Evolutionary conservation across 2,888 invertebrate species (phyloP), one percentile per base, ranked within the genome.

Genomic region (Villa cingulata): DNA sequence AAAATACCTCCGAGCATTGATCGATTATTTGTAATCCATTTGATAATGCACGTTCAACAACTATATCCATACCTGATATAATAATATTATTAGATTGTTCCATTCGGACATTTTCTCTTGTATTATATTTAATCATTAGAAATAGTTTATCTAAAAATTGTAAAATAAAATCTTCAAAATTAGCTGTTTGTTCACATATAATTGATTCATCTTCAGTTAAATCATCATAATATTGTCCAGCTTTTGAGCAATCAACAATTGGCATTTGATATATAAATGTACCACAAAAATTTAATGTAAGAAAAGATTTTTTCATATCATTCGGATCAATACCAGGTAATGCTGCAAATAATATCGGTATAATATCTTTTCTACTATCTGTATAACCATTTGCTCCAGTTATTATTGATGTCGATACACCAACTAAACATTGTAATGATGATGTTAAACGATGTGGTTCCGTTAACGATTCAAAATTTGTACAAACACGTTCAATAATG

Each of bases 261-360:
- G 91, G 88, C 23, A 92, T 78, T 72, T 90, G 75, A 54, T 81
- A 81, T 15, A 80, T 76, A 60, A 86, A 80, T 41, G 82, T 78
- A 5, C 83, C 75, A 46, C 91, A 80, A 59, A 89, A 81, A 58
- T 86, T 85, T 50, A 90, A 77, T 0, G 88, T 83, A 20, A 83
- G 74, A 45, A 82, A 70, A 20, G 81, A 81, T 65, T 86, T 86
- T 54, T 77, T 76, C 38, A 83, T 74, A 65, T 94, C 92, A 61
- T 94, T 94, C 0, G 88, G 82, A 65, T 94, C 94, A 39, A 95
- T 82, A 15, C 90, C 92, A 0, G 94, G 92, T 17, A 95, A 69
- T 1, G 86, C 74, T 1, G 83, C 80, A 62, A 85, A 76, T 15
- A 94, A 71, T 23, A 94, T 71, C 0, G 89, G 87, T 17, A 94